These are phyloP conservation scores for Hyaena hyaena DNA, from an alignment of 2,113 vertebrate genomes.

Conservation along the genomic window DNA sequence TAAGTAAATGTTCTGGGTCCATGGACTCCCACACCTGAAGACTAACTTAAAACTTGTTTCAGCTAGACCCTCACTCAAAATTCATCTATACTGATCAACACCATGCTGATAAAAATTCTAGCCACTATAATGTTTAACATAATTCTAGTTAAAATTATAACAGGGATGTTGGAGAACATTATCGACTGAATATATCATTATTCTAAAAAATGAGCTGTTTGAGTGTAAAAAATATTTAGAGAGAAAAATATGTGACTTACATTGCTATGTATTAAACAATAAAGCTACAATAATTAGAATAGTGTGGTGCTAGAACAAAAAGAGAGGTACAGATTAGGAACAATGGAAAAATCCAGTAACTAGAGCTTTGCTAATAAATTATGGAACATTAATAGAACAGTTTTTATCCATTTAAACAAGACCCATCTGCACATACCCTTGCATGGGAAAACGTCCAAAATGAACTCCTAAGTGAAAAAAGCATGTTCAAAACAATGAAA, in stretches of 20 bases:
- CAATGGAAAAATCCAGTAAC: background rate
- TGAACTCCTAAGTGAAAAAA: conserved; percentile 35
- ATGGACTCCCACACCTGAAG: background rate
- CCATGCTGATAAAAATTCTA: conserved; percentile 20
- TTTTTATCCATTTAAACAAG: background rate
- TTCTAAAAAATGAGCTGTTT: conserved; percentile 14
- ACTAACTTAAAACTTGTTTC: background rate
- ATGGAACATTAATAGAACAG: background rate
- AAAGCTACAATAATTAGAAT: conserved; percentile 48
- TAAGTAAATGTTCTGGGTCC: conserved; percentile 5
- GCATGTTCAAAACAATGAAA: background rate
- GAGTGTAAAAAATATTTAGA: background rate
- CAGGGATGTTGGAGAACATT: background rate
- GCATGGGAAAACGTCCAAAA: conserved; percentile 23
- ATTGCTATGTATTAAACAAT: conserved; percentile 18
- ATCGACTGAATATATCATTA: background rate
- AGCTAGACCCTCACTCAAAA: background rate
- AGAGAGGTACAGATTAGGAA: background rate
- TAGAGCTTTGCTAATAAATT: background rate
- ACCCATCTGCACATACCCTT: background rate
- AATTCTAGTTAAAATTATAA: conserved; percentile 53
- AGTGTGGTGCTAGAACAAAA: background rate
- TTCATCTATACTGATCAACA: conserved; percentile 15
- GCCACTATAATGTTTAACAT: background rate
- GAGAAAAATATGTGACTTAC: background rate